Base-by-base conservation (phyloP, 2,888 invertebrate genomes). In the Ornithoptera priamus region DNA sequence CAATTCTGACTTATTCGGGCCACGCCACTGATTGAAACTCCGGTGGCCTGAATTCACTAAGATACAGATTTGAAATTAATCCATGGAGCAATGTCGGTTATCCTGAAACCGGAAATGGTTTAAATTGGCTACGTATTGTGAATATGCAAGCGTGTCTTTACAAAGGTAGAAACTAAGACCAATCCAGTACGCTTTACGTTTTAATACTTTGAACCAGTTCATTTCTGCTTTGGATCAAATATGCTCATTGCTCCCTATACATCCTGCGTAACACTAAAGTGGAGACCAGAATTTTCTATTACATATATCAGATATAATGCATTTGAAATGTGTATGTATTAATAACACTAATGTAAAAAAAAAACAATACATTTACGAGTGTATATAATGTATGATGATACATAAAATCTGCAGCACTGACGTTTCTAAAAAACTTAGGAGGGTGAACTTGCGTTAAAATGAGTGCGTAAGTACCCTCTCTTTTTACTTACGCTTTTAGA, bases 401-500 rank as follows among this genome's bases (percentile, higher is more conserved):
- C n/a, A 53, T 53, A 53, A 53, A 53, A 53, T 58, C 36, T 53
- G 39, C 20, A 53, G 24, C 39, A 17, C 58, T 17, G 63, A 62
- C 24, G 56, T 56, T 70, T 60, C 42, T 67, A 70, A 42, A 53
- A 60, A 60, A 63, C 70, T 63, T 62, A 50, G 63, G 42, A 63
- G 66, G 66, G 71, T 64, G 60, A 67, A 69, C 57, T 30, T 68
- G 66, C 64, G 61, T 69, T 65, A 65, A 69, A 68, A 69, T 61
- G 69, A 75, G 74, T 77, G 73, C 67, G 70, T 68, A 72, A 73
- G 74, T 75, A 73, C 72, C 50, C 70, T 73, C 72, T 71, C 72
- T 72, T 74, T 74, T 75, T 73, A 76, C 73, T 73, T 72, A 71
- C 67, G 73, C 73, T 72, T 74, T 72, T 74, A 75, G 73, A 77